Evolutionary conservation across 2,888 invertebrate genomes (phyloP).

Genomic region (Clepsis dumicolana): DNA sequence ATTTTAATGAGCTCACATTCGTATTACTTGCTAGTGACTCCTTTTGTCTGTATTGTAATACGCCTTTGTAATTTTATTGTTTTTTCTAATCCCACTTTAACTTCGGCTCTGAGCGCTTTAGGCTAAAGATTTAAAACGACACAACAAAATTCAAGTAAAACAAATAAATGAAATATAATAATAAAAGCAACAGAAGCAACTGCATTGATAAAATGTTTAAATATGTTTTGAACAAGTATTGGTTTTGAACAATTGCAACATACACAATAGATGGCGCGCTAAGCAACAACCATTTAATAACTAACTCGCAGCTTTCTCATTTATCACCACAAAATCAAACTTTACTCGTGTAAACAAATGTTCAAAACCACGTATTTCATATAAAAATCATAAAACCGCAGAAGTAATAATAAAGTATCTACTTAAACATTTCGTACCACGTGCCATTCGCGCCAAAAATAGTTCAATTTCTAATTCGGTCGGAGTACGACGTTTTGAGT

Average conservation of each 20-base stretch:
- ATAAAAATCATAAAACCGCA: slow-evolving; percentile 20
- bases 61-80: background rate
- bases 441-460: slow-evolving; percentile 55
- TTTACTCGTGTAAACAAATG: slow-evolving; percentile 32
- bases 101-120: no score
- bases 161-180: no score
- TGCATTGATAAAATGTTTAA: no score
- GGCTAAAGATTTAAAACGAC: background rate
- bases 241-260: background rate
- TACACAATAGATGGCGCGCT: slow-evolving; percentile 34
- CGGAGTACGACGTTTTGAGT: slow-evolving; percentile 54
- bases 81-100: background rate
- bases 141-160: no score
- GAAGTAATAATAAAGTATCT: slow-evolving; percentile 42
- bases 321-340: slow-evolving; percentile 28
- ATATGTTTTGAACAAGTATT: no score
- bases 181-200: no score
- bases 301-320: slow-evolving; percentile 36
- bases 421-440: slow-evolving; percentile 46
- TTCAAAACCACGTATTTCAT: slow-evolving; percentile 22
- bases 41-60: background rate
- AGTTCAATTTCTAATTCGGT: slow-evolving; percentile 49
- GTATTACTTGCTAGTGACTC: no score
- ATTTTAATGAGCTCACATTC: no score
- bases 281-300: slow-evolving; percentile 18